phyloP scores from a whole-genome alignment of 2,797 vertebrate genomes.

The Amazona finschi region DNA sequence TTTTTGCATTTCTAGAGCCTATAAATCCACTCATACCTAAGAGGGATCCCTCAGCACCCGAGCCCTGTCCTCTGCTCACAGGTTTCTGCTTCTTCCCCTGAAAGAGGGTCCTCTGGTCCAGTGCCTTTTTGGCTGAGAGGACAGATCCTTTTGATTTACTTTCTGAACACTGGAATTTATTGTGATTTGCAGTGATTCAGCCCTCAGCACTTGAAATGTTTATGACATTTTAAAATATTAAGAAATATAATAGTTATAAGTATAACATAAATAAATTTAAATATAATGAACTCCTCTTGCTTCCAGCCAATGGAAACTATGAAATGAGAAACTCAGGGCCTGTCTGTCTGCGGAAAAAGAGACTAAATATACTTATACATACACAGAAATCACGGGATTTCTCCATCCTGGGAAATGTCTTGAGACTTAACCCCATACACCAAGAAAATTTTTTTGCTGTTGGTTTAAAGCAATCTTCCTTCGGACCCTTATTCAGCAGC shows the following conservation, averaged over 20 bases:
- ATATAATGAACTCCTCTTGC: neutral
- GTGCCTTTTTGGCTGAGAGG: neutral
- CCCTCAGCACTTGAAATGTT: neutral
- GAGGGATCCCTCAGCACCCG: neutral
- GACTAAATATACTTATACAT: neutral
- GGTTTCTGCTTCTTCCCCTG: neutral
- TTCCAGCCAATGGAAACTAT: neutral
- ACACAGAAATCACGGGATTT: neutral
- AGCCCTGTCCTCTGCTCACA: neutral
- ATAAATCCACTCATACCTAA: neutral
- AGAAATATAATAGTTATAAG: slow-evolving; percentile 20
- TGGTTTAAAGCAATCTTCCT: neutral
- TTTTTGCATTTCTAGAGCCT: neutral
- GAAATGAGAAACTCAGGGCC: neutral
- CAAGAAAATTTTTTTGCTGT: neutral
- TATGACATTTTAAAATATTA: slow-evolving; percentile 34
- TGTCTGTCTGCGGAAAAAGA: neutral
- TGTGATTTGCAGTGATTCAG: neutral
- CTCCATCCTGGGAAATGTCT: neutral
- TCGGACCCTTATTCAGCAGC: neutral
- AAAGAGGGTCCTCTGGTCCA: neutral
- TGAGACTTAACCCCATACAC: neutral
- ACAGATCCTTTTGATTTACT: neutral
- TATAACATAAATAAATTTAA: slow-evolving; percentile 32
- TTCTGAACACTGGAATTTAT: neutral